A percentile compares a stretch with the other conserved stretches of the same genome.
These are phyloP conservation scores for Silurus aristotelis DNA, from an alignment of 2,797 vertebrate species.

Conservation along the genomic window DNA sequence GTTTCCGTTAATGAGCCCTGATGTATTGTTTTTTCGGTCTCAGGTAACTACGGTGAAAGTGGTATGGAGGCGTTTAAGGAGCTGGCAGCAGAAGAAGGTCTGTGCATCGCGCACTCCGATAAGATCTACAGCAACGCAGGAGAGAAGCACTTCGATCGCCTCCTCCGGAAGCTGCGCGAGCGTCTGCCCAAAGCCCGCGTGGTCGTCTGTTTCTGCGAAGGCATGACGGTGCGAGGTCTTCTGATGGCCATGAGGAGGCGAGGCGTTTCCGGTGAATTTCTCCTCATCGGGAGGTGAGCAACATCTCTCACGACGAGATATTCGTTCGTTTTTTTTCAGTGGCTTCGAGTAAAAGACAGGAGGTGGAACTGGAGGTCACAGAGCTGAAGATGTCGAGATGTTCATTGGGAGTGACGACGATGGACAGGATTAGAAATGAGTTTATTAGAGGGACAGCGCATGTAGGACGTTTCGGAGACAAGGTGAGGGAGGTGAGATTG, in stretches of 20 bases:
- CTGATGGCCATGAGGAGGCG: slow-evolving; percentile 94
- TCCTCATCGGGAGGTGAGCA: slow-evolving; percentile 91
- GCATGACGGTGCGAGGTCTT: slow-evolving; percentile 95
- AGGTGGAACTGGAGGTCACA: no score
- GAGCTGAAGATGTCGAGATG: no score
- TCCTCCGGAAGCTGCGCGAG: slow-evolving; percentile 90
- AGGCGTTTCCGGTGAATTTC: slow-evolving; percentile 88
- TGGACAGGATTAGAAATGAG: no score
- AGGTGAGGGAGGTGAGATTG: no score
- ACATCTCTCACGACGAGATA: not conserved
- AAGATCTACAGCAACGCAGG: slow-evolving; percentile 99
- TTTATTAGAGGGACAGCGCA: no score
- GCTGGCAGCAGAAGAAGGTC: slow-evolving; percentile 89
- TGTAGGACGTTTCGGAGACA: no score
- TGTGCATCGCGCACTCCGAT: slow-evolving; percentile 97
- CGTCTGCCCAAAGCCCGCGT: slow-evolving; percentile 93
- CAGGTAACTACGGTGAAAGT: slow-evolving; percentile 98
- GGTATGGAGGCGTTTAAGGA: slow-evolving; percentile 99
- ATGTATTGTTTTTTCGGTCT: not conserved
- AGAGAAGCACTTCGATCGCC: slow-evolving; percentile 93
- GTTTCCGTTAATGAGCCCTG: not conserved
- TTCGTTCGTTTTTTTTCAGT: no score
- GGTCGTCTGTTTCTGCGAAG: slow-evolving; percentile 97
- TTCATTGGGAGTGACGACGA: no score
- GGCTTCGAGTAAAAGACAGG: no score